Evolutionary conservation across 2,797 vertebrate species (phyloP).

Genomic region (Crenuchus spilurus): DNA sequence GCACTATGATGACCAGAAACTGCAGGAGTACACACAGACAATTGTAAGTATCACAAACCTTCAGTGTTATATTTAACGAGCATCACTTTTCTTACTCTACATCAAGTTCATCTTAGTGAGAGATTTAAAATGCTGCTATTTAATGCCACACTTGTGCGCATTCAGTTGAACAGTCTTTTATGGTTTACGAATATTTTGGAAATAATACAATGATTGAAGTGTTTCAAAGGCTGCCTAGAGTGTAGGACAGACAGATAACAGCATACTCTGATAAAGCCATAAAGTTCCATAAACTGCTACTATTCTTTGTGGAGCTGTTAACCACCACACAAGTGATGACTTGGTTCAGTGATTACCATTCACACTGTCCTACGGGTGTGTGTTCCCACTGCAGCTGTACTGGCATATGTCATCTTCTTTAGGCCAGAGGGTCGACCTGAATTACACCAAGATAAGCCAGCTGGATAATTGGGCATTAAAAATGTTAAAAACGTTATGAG

Average conservation of each 20-base stretch:
- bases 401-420: constrained; percentile 68
- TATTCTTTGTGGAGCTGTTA: not conserved
- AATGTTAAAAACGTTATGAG: not conserved
- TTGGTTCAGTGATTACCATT: constrained; percentile 39
- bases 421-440: constrained; percentile 61
- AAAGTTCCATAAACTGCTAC: not conserved
- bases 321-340: constrained; percentile 39
- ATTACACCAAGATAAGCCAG: constrained; percentile 44
- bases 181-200: too few species aligned
- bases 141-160: too few species aligned
- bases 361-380: constrained; percentile 61
- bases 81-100: not conserved
- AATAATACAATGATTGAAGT: too few species aligned
- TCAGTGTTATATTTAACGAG: too few species aligned
- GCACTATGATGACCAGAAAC: constrained; percentile 90
- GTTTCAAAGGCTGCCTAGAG: too few species aligned
- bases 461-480: not conserved
- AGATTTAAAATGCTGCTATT: not conserved
- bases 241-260: not conserved
- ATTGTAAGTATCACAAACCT: constrained; percentile 82
- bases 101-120: not conserved
- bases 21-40: constrained; percentile 94
- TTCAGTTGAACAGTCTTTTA: not conserved
- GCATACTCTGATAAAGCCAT: not conserved
- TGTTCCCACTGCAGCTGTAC: constrained; percentile 68